Conservation (phyloP, 1,140 invertebrate species). For the Eueides isabella region DNA sequence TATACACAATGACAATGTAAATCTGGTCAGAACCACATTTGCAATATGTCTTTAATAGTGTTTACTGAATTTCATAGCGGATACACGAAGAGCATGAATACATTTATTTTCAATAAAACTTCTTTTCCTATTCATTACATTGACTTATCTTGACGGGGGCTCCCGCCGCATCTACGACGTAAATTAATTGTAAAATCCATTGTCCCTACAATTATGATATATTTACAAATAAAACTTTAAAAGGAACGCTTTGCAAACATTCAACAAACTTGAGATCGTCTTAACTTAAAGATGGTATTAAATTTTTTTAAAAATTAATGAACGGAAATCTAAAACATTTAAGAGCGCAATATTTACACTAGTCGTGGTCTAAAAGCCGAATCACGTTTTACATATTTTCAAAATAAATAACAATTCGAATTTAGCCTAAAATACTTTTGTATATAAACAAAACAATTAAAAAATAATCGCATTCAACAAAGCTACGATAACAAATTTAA, state of each 20-base stretch:
- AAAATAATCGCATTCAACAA: slow-evolving; percentile 82
- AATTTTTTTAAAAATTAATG: slow-evolving; percentile 75
- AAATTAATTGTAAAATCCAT: slow-evolving; percentile 74
- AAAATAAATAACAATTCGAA: slow-evolving; percentile 81
- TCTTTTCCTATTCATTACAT: slow-evolving; percentile 12
- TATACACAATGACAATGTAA: slow-evolving; percentile 80
- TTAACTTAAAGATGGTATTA: slow-evolving; percentile 81
- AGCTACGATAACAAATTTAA: slow-evolving; percentile 82
- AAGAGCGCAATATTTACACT: slow-evolving; percentile 70
- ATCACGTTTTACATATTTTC: slow-evolving; percentile 74
- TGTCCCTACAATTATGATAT: slow-evolving; percentile 78
- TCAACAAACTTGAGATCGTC: slow-evolving; percentile 82
- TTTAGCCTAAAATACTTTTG: slow-evolving; percentile 81
- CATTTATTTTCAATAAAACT: slow-evolving; percentile 41
- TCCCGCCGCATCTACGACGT: slow-evolving; percentile 45
- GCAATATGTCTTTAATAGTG: slow-evolving; percentile 73
- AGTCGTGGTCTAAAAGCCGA: slow-evolving; percentile 55
- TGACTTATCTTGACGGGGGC: slow-evolving; percentile 5
- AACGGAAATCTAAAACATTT: slow-evolving; percentile 73
- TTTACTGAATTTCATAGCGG: slow-evolving; percentile 73
- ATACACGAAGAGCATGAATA: slow-evolving; percentile 77
- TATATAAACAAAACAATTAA: slow-evolving; percentile 82
- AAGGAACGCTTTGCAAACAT: slow-evolving; percentile 82
- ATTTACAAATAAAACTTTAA: slow-evolving; percentile 82
- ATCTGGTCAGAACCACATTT: slow-evolving; percentile 73